A percentile compares a stretch with the other conserved stretches of the same genome.
Conservation (phyloP, 2,113 vertebrate species). For the Alaudala cheleensis region DNA sequence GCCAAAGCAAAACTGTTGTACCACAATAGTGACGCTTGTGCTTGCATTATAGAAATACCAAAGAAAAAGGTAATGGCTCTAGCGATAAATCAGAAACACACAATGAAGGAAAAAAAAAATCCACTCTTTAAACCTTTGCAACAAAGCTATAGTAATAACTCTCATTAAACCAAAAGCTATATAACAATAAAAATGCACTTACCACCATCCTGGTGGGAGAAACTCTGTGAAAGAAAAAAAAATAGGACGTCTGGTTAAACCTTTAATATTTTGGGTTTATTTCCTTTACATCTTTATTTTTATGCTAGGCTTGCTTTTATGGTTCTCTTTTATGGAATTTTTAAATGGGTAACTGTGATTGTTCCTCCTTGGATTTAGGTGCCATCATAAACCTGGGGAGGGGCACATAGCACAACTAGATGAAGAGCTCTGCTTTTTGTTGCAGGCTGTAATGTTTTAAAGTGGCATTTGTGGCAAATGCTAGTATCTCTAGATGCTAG, state of each 20-base stretch:
- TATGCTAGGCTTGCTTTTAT: not conserved
- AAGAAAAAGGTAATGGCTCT: not conserved
- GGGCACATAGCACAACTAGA: not conserved
- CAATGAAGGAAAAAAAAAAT: not conserved
- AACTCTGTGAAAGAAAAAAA: slow-evolving; percentile 81
- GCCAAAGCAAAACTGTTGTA: not conserved
- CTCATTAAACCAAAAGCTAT: not conserved
- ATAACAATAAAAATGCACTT: slow-evolving; percentile 52
- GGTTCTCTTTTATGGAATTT: not conserved
- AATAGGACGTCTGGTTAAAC: slow-evolving; percentile 36
- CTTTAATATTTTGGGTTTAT: not conserved
- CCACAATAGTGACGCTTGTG: not conserved
- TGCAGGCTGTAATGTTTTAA: not conserved
- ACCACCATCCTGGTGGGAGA: slow-evolving; percentile 89
- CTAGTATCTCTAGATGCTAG: not conserved
- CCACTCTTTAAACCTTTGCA: not conserved
- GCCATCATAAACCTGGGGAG: not conserved
- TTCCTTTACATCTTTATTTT: not conserved
- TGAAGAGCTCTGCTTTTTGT: not conserved
- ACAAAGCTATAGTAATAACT: not conserved
- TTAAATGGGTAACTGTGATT: not conserved
- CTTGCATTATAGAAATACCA: not conserved
- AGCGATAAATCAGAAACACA: not conserved
- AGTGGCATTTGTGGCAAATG: not conserved
- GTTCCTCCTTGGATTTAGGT: not conserved